A percentile compares a stretch with the other conserved stretches of the same genome.
Conservation (phyloP, 2,797 vertebrate species). For the Sardinella longiceps region DNA sequence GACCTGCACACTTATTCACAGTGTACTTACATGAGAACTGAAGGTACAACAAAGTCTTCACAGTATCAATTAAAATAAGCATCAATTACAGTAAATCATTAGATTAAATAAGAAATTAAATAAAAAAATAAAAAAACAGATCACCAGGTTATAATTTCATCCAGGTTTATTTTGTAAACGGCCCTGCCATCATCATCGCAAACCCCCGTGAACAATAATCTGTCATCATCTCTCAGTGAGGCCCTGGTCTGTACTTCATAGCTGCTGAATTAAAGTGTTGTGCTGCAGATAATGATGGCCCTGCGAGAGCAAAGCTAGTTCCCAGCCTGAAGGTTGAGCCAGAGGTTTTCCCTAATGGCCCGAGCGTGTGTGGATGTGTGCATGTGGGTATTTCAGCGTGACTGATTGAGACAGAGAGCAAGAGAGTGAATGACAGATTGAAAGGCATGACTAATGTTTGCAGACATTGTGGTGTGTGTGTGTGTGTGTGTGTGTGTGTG, state of each 20-base stretch:
- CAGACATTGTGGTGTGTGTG: conserved; percentile 35
- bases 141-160: not conserved
- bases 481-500: conserved; percentile 27
- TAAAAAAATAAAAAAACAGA: not conserved
- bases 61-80: not conserved
- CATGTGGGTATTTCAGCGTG: conserved; percentile 27
- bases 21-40: not conserved
- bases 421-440: conserved; percentile 36
- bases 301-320: not conserved
- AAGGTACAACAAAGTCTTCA: not conserved
- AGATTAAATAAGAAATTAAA: no score
- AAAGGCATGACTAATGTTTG: conserved; percentile 45
- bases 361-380: not conserved
- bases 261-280: not conserved
- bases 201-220: not conserved
- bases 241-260: not conserved
- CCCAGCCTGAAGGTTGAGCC: not conserved
- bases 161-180: not conserved
- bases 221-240: not conserved
- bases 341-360: conserved; percentile 18
- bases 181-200: not conserved
- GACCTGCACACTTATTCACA: no score
- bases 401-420: not conserved
- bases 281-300: not conserved
- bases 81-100: not conserved